Conservation (phyloP, 2,113 vertebrate species). For the Rhea americana region DNA sequence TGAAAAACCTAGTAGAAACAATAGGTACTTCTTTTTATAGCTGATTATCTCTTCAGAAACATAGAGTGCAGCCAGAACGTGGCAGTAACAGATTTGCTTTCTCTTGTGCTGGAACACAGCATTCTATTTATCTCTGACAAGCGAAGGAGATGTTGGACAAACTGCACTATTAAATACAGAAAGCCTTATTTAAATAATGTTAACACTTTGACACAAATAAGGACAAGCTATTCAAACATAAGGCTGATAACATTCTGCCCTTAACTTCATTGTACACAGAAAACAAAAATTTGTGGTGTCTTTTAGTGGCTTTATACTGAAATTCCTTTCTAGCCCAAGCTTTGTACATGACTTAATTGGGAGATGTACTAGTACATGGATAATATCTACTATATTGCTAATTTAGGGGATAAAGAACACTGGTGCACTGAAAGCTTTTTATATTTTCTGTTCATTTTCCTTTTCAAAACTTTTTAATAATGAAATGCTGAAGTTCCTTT, state of each 20-base stretch:
- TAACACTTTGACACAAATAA: slow-evolving; percentile 49
- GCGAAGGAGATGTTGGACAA: slow-evolving; percentile 57
- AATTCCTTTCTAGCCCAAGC: background rate
- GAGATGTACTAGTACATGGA: background rate
- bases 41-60: slow-evolving; percentile 50
- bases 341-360: background rate
- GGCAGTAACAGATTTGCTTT: slow-evolving; percentile 67
- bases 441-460: background rate
- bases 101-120: slow-evolving; percentile 51
- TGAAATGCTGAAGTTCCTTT: background rate
- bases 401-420: background rate
- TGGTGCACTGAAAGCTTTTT: background rate
- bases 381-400: background rate
- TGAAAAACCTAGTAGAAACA: slow-evolving; percentile 59
- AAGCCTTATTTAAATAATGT: slow-evolving; percentile 53
- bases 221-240: slow-evolving; percentile 40
- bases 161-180: slow-evolving; percentile 57
- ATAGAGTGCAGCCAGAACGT: slow-evolving; percentile 29
- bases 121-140: slow-evolving; percentile 70
- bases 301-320: background rate
- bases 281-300: background rate
- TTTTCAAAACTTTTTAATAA: background rate
- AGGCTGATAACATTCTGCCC: slow-evolving; percentile 53
- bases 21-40: slow-evolving; percentile 65
- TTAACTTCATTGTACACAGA: background rate